Base-by-base conservation (phyloP, 2,797 vertebrate genomes). In the Mallotus villosus region DNA sequence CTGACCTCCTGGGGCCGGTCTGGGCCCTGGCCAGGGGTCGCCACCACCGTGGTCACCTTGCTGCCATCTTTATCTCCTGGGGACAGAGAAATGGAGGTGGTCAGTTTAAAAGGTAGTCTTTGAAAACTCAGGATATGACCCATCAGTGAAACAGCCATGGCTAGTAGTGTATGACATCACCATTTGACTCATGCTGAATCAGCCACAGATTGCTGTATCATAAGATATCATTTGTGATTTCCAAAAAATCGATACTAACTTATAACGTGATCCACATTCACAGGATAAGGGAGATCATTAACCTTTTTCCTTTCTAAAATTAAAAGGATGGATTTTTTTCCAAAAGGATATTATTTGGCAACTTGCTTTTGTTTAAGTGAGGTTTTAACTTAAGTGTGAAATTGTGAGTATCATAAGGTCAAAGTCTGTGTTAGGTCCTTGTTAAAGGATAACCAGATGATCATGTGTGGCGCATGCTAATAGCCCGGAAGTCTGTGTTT, bases 1-100 rank as follows among this genome's bases (percentile, higher is more conserved):
- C 96, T 98, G 88, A 99, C 98, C 89, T 99, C 98, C 86, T 99
- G 98, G 72, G 97, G 96, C 91, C 97, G 94, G 87, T 99, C 97
- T 0, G 98, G 97, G 74, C 97, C 97, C 88, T 99, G 98, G 78
- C 98, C 97, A 41, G 97, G 97, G 72, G 97, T 99, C 82, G 98
- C 98, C 86, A 98, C 96, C 66, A 99, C 98, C 81, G 97, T 98
- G 58, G 97, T 99, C 87, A 99, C 97, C 85, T 99, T 99, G 85
- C 97, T 95, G 90, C 98, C 98, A 89, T 99, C 98, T 87, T 99
- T 99, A 86, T 99, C 98, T 93, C 98, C 98, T 93, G 51, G 34
- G 77, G 29, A n/a, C 9, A 46, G 41, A 41, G 37, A 41, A 41
- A 27, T 68, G 14, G 71, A 16, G 73, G 67, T 74, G 6, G 71